phyloP scores from a whole-genome alignment of 2,888 invertebrate genomes.

The Melieria picta region DNA sequence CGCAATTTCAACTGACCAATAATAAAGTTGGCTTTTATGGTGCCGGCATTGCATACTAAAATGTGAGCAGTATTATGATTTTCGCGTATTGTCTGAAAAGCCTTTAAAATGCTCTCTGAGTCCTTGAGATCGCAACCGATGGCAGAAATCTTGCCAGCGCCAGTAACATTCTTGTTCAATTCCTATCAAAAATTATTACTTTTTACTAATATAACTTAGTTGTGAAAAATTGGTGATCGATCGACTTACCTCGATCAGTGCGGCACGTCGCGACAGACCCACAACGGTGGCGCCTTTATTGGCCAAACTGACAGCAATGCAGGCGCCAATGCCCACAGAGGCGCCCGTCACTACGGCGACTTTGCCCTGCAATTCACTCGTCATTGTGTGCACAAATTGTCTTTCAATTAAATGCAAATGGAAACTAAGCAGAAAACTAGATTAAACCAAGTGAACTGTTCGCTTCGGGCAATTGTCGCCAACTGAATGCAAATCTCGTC shows the following conservation, averaged over 20 bases:
- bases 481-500: too few species aligned
- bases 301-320: slow-evolving; percentile 62
- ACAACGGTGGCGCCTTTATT: slow-evolving; percentile 68
- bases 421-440: too few species aligned
- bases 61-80: slow-evolving; percentile 60
- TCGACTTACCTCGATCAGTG: slow-evolving; percentile 65
- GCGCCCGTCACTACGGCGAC: slow-evolving; percentile 66
- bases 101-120: slow-evolving; percentile 54
- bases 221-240: neutral
- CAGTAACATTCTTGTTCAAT: slow-evolving; percentile 55
- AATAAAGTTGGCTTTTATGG: slow-evolving; percentile 61
- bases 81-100: slow-evolving; percentile 59
- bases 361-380: too few species aligned
- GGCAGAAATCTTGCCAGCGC: slow-evolving; percentile 60
- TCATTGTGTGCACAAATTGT: too few species aligned
- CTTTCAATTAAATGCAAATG: too few species aligned
- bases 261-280: slow-evolving; percentile 68
- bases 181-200: slow-evolving; percentile 46
- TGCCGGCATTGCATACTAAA: slow-evolving; percentile 65
- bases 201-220: neutral
- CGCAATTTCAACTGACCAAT: slow-evolving; percentile 44
- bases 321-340: slow-evolving; percentile 67
- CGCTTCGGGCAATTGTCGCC: too few species aligned
- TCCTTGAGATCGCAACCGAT: slow-evolving; percentile 62
- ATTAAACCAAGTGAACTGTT: too few species aligned